Evolutionary conservation across 2,888 invertebrate species (phyloP).

Genomic region (Entomobrya proxima): DNA sequence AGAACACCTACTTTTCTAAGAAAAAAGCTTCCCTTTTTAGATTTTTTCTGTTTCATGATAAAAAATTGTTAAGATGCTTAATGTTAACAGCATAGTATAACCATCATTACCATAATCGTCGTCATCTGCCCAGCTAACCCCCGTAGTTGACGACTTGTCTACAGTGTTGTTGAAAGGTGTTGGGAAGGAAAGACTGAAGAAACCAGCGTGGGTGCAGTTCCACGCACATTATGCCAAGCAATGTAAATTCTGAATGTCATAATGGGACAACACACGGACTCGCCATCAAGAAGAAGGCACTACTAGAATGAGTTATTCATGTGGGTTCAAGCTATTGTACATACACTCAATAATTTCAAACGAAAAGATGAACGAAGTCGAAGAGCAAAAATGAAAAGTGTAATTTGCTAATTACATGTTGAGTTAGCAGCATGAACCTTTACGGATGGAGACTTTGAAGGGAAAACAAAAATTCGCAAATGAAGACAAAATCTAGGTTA

Average conservation of each 20-base stretch:
- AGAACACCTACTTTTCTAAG: conserved; percentile 12
- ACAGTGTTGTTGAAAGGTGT: neutral
- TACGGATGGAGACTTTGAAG: neutral
- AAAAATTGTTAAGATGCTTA: conserved; percentile 12
- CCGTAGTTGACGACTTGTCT: neutral
- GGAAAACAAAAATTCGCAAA: neutral
- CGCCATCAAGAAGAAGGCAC: no score
- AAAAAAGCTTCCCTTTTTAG: neutral
- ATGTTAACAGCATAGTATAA: neutral
- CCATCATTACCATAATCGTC: conserved; percentile 13
- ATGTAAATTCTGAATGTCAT: conserved; percentile 10
- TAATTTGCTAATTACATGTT: conserved; percentile 21
- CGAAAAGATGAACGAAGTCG: neutral
- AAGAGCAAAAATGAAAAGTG: neutral
- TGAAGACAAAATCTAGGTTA: neutral
- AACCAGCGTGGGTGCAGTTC: conserved; percentile 27
- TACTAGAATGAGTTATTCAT: neutral
- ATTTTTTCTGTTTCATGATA: neutral
- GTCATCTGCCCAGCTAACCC: neutral
- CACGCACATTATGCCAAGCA: conserved; percentile 23
- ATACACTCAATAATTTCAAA: neutral
- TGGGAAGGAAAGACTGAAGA: neutral
- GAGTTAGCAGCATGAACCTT: no score
- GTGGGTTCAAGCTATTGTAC: neutral
- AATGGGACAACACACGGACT: conserved; percentile 13